phyloP scores from a whole-genome alignment of 2,797 vertebrate genomes.

The Xenopus petersii region DNA sequence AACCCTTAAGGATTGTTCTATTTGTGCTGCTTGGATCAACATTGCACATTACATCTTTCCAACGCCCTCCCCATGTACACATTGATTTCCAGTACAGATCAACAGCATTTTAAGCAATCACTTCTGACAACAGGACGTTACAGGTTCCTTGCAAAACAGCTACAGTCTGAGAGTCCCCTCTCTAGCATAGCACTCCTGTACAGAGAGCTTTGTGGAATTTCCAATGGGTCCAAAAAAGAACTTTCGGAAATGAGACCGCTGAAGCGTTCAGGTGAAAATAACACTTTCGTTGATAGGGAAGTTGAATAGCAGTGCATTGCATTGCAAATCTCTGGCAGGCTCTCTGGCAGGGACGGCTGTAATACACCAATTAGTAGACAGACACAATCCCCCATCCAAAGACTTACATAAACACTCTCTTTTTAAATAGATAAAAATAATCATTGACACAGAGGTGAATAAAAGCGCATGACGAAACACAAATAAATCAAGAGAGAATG shows the following conservation, averaged over 20 bases:
- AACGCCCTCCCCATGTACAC: constrained; percentile 42
- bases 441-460: too few relatives aligned
- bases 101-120: constrained; percentile 39
- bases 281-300: constrained; percentile 26
- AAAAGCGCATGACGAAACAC: too few relatives aligned
- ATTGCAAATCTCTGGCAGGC: constrained; percentile 17
- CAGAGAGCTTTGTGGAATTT: constrained; percentile 21
- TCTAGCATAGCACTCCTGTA: constrained; percentile 20
- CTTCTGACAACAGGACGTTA: constrained; percentile 35
- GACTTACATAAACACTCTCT: too few relatives aligned
- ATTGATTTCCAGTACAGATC: constrained; percentile 47
- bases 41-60: constrained; percentile 33
- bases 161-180: constrained; percentile 3
- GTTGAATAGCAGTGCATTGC: constrained; percentile 17
- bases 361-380: constrained; percentile 12
- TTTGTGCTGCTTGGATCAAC: constrained; percentile 43
- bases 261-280: constrained; percentile 41
- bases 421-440: too few relatives aligned
- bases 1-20: constrained; percentile 34
- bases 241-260: constrained; percentile 36
- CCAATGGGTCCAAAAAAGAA: constrained; percentile 28
- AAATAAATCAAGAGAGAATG: too few relatives aligned
- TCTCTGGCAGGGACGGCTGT: constrained; percentile 1
- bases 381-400: too few relatives aligned
- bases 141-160: constrained; percentile 26